phyloP scores from a whole-genome alignment of 1,140 invertebrate genomes.

The Drosophila setifemur region DNA sequence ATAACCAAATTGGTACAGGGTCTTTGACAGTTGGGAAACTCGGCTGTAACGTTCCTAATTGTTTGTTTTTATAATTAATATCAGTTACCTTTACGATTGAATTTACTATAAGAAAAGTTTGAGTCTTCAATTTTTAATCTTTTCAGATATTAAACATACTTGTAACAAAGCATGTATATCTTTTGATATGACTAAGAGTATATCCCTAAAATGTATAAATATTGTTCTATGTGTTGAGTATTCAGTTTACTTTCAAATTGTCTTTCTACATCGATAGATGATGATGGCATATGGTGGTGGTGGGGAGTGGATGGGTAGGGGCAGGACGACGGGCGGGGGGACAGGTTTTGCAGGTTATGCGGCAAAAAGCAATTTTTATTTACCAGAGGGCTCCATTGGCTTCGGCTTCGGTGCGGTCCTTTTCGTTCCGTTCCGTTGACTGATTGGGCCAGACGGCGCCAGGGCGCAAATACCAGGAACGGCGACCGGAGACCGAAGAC shows the following conservation, averaged over 20 bases:
- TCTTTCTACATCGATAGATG: slow-evolving; percentile 48
- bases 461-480: slow-evolving; percentile 39
- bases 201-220: neutral
- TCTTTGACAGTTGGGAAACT: too few relatives aligned
- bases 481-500: slow-evolving; percentile 14
- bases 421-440: slow-evolving; percentile 33
- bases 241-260: slow-evolving; percentile 56
- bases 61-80: too few relatives aligned
- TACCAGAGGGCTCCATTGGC: slow-evolving; percentile 24
- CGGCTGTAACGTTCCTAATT: too few relatives aligned
- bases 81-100: too few relatives aligned
- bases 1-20: too few relatives aligned
- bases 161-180: neutral
- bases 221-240: neutral
- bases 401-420: neutral
- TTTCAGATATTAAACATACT: too few relatives aligned
- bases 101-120: too few relatives aligned
- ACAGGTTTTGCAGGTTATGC: slow-evolving; percentile 76
- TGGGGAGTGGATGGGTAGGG: neutral
- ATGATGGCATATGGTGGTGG: neutral
- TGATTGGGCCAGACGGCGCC: slow-evolving; percentile 66
- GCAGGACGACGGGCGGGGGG: too few relatives aligned
- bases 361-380: slow-evolving; percentile 75
- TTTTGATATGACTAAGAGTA: neutral
- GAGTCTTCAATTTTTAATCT: too few relatives aligned